A percentile compares a stretch with the other conserved stretches of the same genome.
These are phyloP conservation scores for Cryptops parisi DNA, from an alignment of 2,888 invertebrate genomes.

Conservation along the genomic window DNA sequence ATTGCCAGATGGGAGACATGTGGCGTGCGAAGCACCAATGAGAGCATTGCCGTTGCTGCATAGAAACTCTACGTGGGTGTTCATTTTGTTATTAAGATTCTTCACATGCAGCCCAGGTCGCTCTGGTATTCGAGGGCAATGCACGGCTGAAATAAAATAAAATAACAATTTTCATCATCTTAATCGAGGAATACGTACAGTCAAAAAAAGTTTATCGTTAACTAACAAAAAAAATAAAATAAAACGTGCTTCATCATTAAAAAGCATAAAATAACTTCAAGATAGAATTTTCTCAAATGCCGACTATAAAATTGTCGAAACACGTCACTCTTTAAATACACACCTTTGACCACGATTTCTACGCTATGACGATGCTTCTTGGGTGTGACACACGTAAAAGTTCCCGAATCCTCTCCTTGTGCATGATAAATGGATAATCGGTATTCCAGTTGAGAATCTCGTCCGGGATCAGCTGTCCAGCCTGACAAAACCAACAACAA, in stretches of 20 bases:
- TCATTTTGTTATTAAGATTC: constrained; percentile 54
- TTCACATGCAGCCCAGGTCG: constrained; percentile 57
- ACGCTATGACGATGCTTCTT: constrained; percentile 62
- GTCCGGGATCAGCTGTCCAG: constrained; percentile 64
- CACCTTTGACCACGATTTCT: constrained; percentile 63
- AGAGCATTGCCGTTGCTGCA: constrained; percentile 68
- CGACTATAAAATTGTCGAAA: no score
- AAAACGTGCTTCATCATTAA: background rate
- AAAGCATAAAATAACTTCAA: background rate
- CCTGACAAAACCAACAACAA: constrained; percentile 26
- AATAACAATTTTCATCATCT: no score
- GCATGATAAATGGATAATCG: constrained; percentile 67
- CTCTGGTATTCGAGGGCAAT: constrained; percentile 58
- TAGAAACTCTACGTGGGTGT: constrained; percentile 54
- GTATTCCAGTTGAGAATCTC: constrained; percentile 64
- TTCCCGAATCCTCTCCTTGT: constrained; percentile 65
- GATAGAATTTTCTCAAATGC: no score
- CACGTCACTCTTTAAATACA: background rate
- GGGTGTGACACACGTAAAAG: constrained; percentile 71
- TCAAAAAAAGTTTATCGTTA: constrained; percentile 6
- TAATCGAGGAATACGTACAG: no score
- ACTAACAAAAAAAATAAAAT: background rate
- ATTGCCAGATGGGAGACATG: constrained; percentile 68
- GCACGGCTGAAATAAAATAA: constrained; percentile 42
- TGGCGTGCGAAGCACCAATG: constrained; percentile 55